Conservation (phyloP, 1,140 invertebrate genomes). For the Halesus radiatus region DNA sequence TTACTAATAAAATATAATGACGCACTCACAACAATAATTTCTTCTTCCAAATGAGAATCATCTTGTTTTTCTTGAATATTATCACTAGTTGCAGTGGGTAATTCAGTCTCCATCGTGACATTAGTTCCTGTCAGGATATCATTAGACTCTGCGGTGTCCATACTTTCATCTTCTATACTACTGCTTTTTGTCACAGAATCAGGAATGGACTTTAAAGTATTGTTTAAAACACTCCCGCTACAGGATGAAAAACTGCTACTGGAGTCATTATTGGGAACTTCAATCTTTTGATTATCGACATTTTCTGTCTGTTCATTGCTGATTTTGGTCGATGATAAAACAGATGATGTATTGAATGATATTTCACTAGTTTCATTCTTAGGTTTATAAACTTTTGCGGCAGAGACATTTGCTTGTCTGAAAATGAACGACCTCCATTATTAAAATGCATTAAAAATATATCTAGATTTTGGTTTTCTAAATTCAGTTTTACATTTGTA, state of each 20-base stretch:
- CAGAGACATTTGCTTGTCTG: slow-evolving; percentile 53
- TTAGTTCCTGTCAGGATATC: neutral
- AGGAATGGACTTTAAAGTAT: slow-evolving; percentile 8
- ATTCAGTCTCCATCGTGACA: slow-evolving; percentile 13
- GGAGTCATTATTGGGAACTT: neutral
- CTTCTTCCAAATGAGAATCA: slow-evolving; percentile 41
- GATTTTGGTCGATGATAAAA: slow-evolving; percentile 29
- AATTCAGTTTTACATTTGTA: no score
- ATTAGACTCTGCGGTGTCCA: slow-evolving; percentile 17
- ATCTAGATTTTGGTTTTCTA: no score
- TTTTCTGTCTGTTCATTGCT: slow-evolving; percentile 2
- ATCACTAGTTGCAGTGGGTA: neutral
- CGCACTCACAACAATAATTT: slow-evolving; percentile 40
- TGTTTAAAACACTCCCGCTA: neutral
- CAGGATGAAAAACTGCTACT: neutral
- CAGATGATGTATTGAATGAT: slow-evolving; percentile 30
- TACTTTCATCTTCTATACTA: neutral
- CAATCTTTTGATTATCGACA: neutral
- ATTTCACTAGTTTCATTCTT: slow-evolving; percentile 43
- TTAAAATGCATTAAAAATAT: no score
- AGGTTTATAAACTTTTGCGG: slow-evolving; percentile 36
- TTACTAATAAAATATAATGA: slow-evolving; percentile 11
- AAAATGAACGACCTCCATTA: neutral
- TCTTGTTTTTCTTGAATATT: slow-evolving; percentile 22
- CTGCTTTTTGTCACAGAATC: slow-evolving; percentile 1